Evolutionary conservation across 2,888 invertebrate species (phyloP).

Genomic region (Ethmia dodecea): DNA sequence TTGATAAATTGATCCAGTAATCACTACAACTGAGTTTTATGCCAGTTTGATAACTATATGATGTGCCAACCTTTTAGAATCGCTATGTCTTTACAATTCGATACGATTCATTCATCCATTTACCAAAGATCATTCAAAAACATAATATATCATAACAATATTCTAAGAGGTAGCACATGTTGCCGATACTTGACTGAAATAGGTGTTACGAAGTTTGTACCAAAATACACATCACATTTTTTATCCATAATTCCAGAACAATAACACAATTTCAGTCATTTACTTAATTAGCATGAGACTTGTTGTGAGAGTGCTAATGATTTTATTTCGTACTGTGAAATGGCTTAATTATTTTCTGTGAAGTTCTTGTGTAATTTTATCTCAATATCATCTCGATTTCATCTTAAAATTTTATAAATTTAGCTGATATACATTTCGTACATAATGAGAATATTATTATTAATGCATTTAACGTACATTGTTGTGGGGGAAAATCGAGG

Average conservation of each 20-base stretch:
- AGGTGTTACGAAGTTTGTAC: constrained; percentile 26
- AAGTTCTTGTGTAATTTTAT: too few relatives aligned
- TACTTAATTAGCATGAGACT: too few relatives aligned
- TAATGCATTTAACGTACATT: too few relatives aligned
- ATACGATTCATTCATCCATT: constrained; percentile 1
- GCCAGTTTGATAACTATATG: constrained; percentile 21
- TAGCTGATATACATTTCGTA: too few relatives aligned
- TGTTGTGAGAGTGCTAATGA: too few relatives aligned
- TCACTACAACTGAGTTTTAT: constrained; percentile 36
- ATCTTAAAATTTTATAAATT: too few relatives aligned
- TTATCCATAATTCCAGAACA: neutral
- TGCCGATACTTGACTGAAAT: constrained; percentile 34
- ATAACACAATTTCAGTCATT: constrained; percentile 46
- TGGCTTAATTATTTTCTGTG: too few relatives aligned
- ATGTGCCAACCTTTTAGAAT: constrained; percentile 39
- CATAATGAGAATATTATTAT: too few relatives aligned
- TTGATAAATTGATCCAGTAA: too few relatives aligned
- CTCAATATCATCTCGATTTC: too few relatives aligned
- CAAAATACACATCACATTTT: constrained; percentile 5
- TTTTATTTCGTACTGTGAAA: too few relatives aligned
- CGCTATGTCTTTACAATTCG: constrained; percentile 2
- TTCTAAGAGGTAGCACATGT: constrained; percentile 34
- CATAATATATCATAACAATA: constrained; percentile 2
- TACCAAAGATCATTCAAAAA: constrained; percentile 7
- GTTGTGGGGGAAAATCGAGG: too few relatives aligned